phyloP scores from a whole-genome alignment of 2,888 invertebrate genomes.

The Dimorphilus gyrociliatus region DNA sequence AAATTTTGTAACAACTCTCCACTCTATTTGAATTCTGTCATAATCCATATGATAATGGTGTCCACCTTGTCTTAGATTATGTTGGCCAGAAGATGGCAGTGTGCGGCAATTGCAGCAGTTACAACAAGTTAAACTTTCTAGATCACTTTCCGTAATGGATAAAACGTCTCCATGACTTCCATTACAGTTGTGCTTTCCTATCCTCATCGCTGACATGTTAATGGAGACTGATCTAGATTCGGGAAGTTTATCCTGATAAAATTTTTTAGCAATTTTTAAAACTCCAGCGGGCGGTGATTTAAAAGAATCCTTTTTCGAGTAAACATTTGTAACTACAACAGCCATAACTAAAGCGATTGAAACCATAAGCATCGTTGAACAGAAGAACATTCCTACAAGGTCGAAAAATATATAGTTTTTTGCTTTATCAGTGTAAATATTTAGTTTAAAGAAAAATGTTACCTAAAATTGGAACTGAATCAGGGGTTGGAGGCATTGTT shows the following conservation, averaged over 20 bases:
- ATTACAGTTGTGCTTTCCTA: no score
- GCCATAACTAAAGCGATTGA: conserved; percentile 15
- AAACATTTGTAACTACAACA: conserved; percentile 14
- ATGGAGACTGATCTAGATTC: conserved; percentile 2
- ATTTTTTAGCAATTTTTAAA: conserved; percentile 9
- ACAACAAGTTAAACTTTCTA: conserved; percentile 9
- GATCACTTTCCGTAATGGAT: conserved; percentile 9
- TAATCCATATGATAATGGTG: neutral
- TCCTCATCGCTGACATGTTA: conserved; percentile 7
- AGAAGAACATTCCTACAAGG: conserved; percentile 15
- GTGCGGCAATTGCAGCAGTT: conserved; percentile 5
- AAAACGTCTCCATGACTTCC: conserved; percentile 6
- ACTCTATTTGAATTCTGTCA: conserved; percentile 11
- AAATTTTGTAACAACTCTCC: conserved; percentile 13
- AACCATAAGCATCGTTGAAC: conserved; percentile 15
- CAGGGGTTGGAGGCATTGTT: conserved; percentile 18
- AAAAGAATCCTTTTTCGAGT: conserved; percentile 6
- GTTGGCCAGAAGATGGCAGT: conserved; percentile 1
- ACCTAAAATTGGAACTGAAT: conserved; percentile 17
- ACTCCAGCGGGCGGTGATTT: neutral
- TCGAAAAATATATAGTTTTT: no score
- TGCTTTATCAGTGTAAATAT: no score
- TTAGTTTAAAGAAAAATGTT: conserved; percentile 5
- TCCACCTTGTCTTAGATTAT: neutral
- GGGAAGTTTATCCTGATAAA: conserved; percentile 2